Percentiles rank a stretch among this genome's conserved stretches.
phyloP scores from a whole-genome alignment of 2,797 vertebrate genomes.

The Poeciliopsis paucimaculata region DNA sequence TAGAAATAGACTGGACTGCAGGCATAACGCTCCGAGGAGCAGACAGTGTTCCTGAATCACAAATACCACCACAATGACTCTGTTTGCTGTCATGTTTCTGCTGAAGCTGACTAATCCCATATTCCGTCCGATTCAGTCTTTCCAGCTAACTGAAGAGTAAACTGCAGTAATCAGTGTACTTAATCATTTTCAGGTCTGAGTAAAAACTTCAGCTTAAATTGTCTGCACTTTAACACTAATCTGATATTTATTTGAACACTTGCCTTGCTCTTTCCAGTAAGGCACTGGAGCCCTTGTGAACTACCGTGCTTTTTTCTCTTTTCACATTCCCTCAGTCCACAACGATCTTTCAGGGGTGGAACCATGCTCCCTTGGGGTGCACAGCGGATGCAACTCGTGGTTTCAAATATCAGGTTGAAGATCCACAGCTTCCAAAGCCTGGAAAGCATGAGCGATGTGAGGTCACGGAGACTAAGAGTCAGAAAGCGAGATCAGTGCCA shows the following conservation, averaged over 20 bases:
- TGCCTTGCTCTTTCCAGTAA: slow-evolving; percentile 43
- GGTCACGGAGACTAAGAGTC: slow-evolving; percentile 64
- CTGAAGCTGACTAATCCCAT: slow-evolving; percentile 65
- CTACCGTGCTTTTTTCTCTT: slow-evolving; percentile 31
- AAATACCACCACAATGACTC: slow-evolving; percentile 60
- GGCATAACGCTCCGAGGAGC: slow-evolving; percentile 53
- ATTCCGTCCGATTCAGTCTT: slow-evolving; percentile 41
- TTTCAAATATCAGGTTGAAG: slow-evolving; percentile 70
- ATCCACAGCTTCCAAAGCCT: slow-evolving; percentile 63
- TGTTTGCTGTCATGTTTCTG: slow-evolving; percentile 32
- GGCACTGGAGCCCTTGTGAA: slow-evolving; percentile 34
- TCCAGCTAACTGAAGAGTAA: slow-evolving; percentile 54
- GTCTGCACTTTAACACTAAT: slow-evolving; percentile 43
- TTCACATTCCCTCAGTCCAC: slow-evolving; percentile 49
- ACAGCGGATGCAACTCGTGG: slow-evolving; percentile 61
- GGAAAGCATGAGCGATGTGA: slow-evolving; percentile 66
- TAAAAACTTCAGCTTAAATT: slow-evolving; percentile 36
- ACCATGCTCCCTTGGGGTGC: slow-evolving; percentile 47
- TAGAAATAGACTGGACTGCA: slow-evolving; percentile 48
- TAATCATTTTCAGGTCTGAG: slow-evolving; percentile 30
- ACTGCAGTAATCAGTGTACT: slow-evolving; percentile 36
- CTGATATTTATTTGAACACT: slow-evolving; percentile 33
- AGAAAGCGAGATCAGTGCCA: slow-evolving; percentile 61
- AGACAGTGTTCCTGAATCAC: slow-evolving; percentile 69
- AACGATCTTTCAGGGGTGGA: slow-evolving; percentile 57